Evolutionary conservation across 2,888 invertebrate species (phyloP), one percentile per base, ranked within the genome.

Genomic region (Epistrophe grossulariae): DNA sequence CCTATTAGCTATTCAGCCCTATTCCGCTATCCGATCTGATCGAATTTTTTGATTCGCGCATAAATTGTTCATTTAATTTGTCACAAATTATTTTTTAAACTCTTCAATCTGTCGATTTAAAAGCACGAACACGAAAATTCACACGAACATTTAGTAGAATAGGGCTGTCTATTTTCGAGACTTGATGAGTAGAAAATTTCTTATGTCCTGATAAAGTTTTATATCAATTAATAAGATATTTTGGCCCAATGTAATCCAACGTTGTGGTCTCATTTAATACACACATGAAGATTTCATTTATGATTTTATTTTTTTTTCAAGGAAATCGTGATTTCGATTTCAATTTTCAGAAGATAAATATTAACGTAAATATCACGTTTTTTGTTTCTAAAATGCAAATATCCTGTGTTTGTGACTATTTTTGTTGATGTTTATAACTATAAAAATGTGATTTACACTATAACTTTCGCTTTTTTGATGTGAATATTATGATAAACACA

Each of bases 291-390:
- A 55, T 55, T 55, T 55, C 28, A 13, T 57, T 57, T 35, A 57
- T 15, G 11, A 11, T 15, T 24, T 24, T 40, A 13, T 10, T 48
- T 48, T 0, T 64, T 50, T 38, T 35, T 38, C 10, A 10, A 62
- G 19, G 60, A 80, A 74, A 80, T 68, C 82, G 82, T 77, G 81
- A 77, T 82, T 82, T 82, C 71, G 77, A 59, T 82, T 82, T 82
- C 77, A 72, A 81, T 76, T 81, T n/a, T 40, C 7, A 40, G 13
- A 31, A 31, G 5, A 43, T 15, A 24, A 62, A 43, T 28, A 43
- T 43, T 15, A 28, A 5, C 38, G 17, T 4, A 5, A 35, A 35
- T 55, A 7, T 17, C 19, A 31, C 2, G 15, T 8, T 15, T 57
- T 19, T 38, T 38, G 38, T 60, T 19, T 60, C 59, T 40, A 40